Percentiles rank a stretch among this genome's conserved stretches.
These are phyloP conservation scores for Rapana venosa DNA, from an alignment of 2,888 invertebrate species.

Conservation along the genomic window DNA sequence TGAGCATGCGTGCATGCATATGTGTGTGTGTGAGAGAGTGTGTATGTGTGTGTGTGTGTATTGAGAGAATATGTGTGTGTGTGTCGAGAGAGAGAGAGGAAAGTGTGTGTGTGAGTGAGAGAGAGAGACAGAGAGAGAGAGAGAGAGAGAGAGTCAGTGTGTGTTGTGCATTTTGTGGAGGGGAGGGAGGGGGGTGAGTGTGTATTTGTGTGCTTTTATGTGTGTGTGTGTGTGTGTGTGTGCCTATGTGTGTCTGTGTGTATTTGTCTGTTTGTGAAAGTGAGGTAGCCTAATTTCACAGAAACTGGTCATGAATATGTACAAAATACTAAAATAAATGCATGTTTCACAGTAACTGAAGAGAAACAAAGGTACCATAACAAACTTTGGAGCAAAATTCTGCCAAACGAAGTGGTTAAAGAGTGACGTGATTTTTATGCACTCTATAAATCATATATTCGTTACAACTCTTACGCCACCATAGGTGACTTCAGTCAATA, in stretches of 20 bases:
- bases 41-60: not conserved
- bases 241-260: not conserved
- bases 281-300: no score
- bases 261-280: not conserved
- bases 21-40: not conserved
- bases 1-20: not conserved
- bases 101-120: not conserved
- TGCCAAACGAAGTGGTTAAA: no score
- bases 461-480: no score
- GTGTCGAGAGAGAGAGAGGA: not conserved
- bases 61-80: not conserved
- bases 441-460: no score
- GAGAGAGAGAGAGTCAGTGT: not conserved
- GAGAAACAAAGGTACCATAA: no score
- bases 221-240: conserved; percentile 1
- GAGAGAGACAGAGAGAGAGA: not conserved
- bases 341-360: no score
- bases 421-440: no score
- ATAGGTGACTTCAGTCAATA: no score
- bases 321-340: no score
- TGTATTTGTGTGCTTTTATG: not conserved
- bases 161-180: not conserved
- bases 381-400: no score
- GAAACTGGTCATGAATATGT: no score
- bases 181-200: not conserved